phyloP scores from a whole-genome alignment of 2,113 vertebrate species.

The Pygathrix nemaeus region DNA sequence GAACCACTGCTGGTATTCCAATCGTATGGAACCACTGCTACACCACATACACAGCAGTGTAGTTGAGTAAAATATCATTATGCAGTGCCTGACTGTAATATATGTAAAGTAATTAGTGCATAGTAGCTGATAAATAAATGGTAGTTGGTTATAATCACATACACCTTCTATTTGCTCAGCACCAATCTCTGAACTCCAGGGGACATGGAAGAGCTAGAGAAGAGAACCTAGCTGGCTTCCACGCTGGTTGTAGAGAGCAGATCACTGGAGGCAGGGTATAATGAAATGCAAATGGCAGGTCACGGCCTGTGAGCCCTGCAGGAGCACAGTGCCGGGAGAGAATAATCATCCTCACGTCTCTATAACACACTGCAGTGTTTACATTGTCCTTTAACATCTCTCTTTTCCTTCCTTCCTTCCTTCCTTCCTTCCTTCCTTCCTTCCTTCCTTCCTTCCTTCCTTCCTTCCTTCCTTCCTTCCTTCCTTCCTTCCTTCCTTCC shows the following conservation, averaged over 20 bases:
- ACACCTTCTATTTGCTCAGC: not conserved
- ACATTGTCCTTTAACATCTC: not conserved
- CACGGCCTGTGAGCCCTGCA: not conserved
- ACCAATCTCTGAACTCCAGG: not conserved
- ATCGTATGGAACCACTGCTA: too few species aligned
- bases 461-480: too few species aligned
- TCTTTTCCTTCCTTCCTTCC: too few species aligned
- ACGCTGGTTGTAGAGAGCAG: not conserved
- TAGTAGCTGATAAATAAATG: conserved; percentile 1
- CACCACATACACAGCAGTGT: too few species aligned
- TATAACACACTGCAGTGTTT: not conserved
- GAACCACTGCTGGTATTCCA: not conserved
- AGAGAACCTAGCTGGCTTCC: not conserved
- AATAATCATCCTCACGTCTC: not conserved
- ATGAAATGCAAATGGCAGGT: not conserved
- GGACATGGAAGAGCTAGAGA: not conserved
- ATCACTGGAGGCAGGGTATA: not conserved
- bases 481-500: too few species aligned
- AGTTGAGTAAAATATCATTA: not conserved
- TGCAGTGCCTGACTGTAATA: not conserved
- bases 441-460: too few species aligned
- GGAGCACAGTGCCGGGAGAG: not conserved
- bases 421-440: too few species aligned
- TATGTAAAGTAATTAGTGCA: not conserved
- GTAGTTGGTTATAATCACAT: not conserved